Evolutionary conservation across 2,888 invertebrate species (phyloP).

Genomic region (Catocala sponsa): DNA sequence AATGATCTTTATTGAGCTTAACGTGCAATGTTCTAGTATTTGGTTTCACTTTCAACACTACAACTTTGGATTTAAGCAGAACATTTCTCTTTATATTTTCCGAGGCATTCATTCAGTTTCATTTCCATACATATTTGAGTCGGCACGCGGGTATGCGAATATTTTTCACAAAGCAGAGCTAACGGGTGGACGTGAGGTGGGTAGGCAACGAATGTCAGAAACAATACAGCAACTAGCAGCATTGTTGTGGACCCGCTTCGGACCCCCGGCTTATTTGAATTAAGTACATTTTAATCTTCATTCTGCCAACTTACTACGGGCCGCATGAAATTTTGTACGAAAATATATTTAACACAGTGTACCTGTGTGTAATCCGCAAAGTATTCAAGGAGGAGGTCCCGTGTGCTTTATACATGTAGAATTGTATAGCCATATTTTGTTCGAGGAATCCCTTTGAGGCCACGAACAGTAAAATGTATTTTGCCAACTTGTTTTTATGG

Average conservation of each 20-base stretch:
- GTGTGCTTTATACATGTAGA: neutral
- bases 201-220: slow-evolving; percentile 39
- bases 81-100: neutral
- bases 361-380: slow-evolving; percentile 12
- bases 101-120: neutral
- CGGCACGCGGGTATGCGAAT: neutral
- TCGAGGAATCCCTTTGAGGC: slow-evolving; percentile 12
- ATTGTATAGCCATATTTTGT: slow-evolving; percentile 1
- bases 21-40: too few species aligned
- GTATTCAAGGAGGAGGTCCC: slow-evolving; percentile 6
- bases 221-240: slow-evolving; percentile 31
- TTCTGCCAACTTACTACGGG: slow-evolving; percentile 15
- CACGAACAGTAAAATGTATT: neutral
- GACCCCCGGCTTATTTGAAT: slow-evolving; percentile 27
- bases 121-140: slow-evolving; percentile 1
- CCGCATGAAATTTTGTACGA: slow-evolving; percentile 15
- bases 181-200: slow-evolving; percentile 21
- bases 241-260: slow-evolving; percentile 44
- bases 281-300: slow-evolving; percentile 40
- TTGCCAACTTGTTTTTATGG: too few species aligned
- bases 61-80: neutral
- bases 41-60: too few species aligned
- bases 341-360: slow-evolving; percentile 32
- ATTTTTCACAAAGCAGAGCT: slow-evolving; percentile 11
- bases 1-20: too few species aligned